These are phyloP conservation scores for Drosophila multiciliata DNA, from an alignment of 2,888 invertebrate genomes.

Conservation along the genomic window DNA sequence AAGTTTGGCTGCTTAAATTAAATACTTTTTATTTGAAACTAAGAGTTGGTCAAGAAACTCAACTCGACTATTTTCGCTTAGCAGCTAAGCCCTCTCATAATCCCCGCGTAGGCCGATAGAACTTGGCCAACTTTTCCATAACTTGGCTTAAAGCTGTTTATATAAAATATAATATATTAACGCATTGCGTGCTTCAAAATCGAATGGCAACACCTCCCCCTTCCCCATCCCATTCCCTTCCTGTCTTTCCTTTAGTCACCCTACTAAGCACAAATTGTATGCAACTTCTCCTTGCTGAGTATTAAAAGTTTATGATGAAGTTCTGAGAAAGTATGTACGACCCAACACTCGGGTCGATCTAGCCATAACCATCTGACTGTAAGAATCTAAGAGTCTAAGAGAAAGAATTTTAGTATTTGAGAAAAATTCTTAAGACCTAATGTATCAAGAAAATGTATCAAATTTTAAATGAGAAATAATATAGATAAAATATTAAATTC, in stretches of 20 bases:
- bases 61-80: slow-evolving; percentile 1
- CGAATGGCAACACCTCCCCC: slow-evolving; percentile 12
- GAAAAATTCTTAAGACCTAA: background rate
- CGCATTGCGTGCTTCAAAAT: slow-evolving; percentile 43
- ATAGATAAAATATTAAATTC: background rate
- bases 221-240: background rate
- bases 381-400: background rate
- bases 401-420: background rate
- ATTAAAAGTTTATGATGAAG: background rate
- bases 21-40: slow-evolving; percentile 57
- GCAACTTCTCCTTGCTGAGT: background rate
- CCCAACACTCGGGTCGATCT: background rate
- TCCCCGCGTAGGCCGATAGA: slow-evolving; percentile 27
- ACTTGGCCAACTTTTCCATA: slow-evolving; percentile 31
- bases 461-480: background rate
- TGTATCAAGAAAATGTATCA: too few species aligned
- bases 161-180: slow-evolving; percentile 11
- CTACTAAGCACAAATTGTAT: slow-evolving; percentile 33
- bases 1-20: background rate
- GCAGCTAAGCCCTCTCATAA: slow-evolving; percentile 31
- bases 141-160: slow-evolving; percentile 27
- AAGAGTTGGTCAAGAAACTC: slow-evolving; percentile 36
- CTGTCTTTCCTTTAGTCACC: background rate
- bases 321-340: background rate
- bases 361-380: background rate